Evolutionary conservation across 2,797 vertebrate species (phyloP), one percentile per base, ranked within the genome.

Genomic region (Erethizon dorsatum): DNA sequence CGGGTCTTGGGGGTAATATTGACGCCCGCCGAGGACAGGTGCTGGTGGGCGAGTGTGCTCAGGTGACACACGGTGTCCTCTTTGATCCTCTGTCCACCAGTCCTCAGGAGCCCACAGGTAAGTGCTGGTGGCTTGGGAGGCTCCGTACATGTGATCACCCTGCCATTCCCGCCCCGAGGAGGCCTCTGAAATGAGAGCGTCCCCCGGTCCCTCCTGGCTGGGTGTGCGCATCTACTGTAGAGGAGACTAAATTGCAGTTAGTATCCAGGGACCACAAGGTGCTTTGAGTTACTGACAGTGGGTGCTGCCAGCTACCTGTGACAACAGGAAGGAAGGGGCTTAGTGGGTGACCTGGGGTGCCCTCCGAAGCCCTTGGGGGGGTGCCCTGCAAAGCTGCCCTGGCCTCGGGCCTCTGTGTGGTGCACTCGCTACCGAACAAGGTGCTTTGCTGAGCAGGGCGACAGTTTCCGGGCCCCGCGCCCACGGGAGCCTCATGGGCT

Each of bases 271-370:
- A 84, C 57, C 91, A 52, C 67, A 83, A 91, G 77, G 79, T 47
- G 57, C 86, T 90, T 90, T 91, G 69, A 56, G 41, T 97, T 97
- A 93, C 95, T 92, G 97, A 83, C 47, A 75, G 79, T 77, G 47
- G 75, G 24, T 93, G 56, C 78, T 91, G 65, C 61, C 85, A 90
- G 75, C 63, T 91, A 41, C 67, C 73, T 97, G 24, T 94, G 73
- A 63, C 78, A 90, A 86, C 45, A 28, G 57, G 88, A 84, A 56
- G 0, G 0, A 86, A 95, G 88, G 33, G 50, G 37, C 73, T 97
- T 79, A 37, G 79, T 1, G 61, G 28, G 59, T 61, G 26, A 31
- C 13, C 11, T 12, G 61, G 3, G 28, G 26, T 13, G 28, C 61
- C 61, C 61, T 5, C 61, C 31, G 28, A 33, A 31, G 61, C 61